These are phyloP conservation scores for Manis pentadactyla DNA, from an alignment of 2,797 vertebrate species.

Conservation along the genomic window DNA sequence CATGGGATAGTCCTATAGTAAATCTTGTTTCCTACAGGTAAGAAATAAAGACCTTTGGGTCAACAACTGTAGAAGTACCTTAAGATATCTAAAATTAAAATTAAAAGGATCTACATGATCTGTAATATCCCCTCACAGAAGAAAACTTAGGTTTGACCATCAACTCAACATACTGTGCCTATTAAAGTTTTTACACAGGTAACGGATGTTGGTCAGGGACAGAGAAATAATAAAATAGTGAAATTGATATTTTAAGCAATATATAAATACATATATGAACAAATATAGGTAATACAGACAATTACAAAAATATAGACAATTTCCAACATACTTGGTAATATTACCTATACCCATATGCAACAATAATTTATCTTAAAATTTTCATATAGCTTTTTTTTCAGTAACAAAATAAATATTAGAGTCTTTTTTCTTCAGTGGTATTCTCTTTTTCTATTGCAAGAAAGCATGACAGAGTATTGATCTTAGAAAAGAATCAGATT, in stretches of 20 bases:
- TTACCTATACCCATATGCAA: neutral
- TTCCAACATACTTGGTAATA: neutral
- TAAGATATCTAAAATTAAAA: slow-evolving; percentile 20
- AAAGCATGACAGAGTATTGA: slow-evolving; percentile 56
- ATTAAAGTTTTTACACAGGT: neutral
- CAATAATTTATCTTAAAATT: slow-evolving; percentile 7
- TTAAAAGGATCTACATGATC: neutral
- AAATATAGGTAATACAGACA: neutral
- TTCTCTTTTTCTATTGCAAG: neutral
- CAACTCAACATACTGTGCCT: neutral
- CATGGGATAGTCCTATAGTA: neutral
- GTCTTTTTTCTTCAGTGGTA: neutral
- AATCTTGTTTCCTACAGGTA: neutral
- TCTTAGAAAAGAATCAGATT: neutral
- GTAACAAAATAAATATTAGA: neutral
- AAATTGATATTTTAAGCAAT: neutral
- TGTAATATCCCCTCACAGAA: neutral
- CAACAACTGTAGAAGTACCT: neutral
- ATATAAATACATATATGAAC: neutral
- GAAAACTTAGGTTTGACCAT: neutral
- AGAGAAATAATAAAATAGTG: neutral
- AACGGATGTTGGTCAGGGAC: neutral
- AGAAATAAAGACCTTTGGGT: neutral
- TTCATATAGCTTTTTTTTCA: neutral
- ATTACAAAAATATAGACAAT: neutral